A percentile compares a stretch with the other conserved stretches of the same genome.
Conservation (phyloP, 2,888 invertebrate species). For the Tromatobia lineatoria region DNA sequence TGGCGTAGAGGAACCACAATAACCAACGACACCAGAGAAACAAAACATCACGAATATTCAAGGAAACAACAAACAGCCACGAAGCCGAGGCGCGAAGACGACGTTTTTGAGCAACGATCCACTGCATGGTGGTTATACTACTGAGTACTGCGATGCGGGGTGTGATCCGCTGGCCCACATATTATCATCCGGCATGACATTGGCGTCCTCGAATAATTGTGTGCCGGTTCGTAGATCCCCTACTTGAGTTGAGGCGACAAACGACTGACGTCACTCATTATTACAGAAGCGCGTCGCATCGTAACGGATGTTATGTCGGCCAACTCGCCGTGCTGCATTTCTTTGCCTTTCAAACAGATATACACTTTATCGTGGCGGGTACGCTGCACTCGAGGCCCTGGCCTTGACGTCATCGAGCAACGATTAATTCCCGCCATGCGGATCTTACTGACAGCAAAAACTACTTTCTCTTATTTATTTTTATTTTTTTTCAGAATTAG, state of each 20-base stretch:
- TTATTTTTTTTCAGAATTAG: background rate
- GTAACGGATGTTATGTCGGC: constrained; percentile 53
- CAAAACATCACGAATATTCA: constrained; percentile 35
- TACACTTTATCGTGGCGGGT: constrained; percentile 4
- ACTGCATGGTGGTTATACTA: constrained; percentile 56
- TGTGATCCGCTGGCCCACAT: constrained; percentile 61
- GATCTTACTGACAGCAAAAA: background rate
- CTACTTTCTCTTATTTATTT: background rate
- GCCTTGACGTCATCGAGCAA: constrained; percentile 34
- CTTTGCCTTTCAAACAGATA: background rate
- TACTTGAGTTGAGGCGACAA: constrained; percentile 65
- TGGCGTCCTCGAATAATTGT: constrained; percentile 59
- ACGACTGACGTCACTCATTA: constrained; percentile 77
- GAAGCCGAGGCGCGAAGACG: constrained; percentile 57
- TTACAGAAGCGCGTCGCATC: constrained; percentile 68
- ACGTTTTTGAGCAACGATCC: constrained; percentile 50
- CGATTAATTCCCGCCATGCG: background rate
- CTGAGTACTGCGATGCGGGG: constrained; percentile 30
- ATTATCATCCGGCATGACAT: constrained; percentile 62
- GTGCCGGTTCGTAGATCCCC: constrained; percentile 65
- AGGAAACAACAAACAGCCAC: constrained; percentile 27
- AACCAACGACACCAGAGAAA: constrained; percentile 45
- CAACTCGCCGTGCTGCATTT: constrained; percentile 11
- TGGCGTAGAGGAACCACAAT: constrained; percentile 42
- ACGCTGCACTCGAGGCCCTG: constrained; percentile 19